Conservation (phyloP, 2,888 invertebrate genomes). For the Euclidia mi region DNA sequence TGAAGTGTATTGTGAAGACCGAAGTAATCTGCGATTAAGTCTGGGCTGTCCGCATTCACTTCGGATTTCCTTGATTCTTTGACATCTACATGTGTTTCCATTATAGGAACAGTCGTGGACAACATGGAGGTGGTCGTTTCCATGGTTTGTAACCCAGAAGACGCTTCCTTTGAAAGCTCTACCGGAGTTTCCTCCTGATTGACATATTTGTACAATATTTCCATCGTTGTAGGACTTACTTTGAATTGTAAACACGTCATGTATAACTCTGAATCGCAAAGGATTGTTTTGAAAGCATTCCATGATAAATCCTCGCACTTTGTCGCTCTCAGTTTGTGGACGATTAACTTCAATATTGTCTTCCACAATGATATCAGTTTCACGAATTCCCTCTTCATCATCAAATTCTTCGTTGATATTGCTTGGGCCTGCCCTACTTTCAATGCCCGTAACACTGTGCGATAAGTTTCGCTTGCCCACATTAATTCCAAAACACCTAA, state of each 20-base stretch:
- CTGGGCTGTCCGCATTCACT: slow-evolving; percentile 18
- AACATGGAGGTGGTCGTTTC: slow-evolving; percentile 44
- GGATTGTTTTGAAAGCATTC: slow-evolving; percentile 51
- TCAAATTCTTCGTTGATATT: too few relatives aligned
- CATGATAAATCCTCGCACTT: slow-evolving; percentile 46
- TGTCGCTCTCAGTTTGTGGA: slow-evolving; percentile 41
- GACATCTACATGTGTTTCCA: slow-evolving; percentile 36
- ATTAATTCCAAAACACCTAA: too few relatives aligned
- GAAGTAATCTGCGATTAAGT: slow-evolving; percentile 51
- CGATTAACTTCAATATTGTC: slow-evolving; percentile 14
- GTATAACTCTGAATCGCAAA: slow-evolving; percentile 46
- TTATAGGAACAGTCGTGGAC: slow-evolving; percentile 50
- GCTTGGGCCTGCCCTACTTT: too few relatives aligned
- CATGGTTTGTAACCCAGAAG: too few relatives aligned
- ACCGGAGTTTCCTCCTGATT: too few relatives aligned
- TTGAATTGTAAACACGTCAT: slow-evolving; percentile 53
- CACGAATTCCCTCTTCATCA: too few relatives aligned
- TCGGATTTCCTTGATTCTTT: slow-evolving; percentile 28
- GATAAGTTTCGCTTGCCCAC: too few relatives aligned
- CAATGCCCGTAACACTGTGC: too few relatives aligned
- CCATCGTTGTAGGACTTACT: slow-evolving; percentile 34
- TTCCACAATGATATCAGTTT: too few relatives aligned
- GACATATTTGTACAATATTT: too few relatives aligned
- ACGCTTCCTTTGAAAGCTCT: too few relatives aligned
- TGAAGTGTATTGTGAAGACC: slow-evolving; percentile 45